Base-by-base conservation (phyloP, 2,113 vertebrate genomes). In the Chaetodon trifascialis region DNA sequence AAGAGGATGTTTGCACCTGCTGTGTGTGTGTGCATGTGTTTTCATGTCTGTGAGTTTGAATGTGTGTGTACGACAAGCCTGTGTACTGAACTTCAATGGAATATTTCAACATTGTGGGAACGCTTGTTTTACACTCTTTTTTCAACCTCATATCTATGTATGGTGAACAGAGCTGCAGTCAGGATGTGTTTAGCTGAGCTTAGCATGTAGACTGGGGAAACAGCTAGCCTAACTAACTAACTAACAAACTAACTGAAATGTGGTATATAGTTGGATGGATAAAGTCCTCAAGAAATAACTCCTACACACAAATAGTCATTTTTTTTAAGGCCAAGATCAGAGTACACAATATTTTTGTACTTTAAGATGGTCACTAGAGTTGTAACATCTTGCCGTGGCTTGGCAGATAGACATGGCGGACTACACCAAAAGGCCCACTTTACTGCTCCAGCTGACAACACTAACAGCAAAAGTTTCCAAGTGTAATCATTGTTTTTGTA, bases 1-100 rank as follows among this genome's bases (percentile, higher is more conserved):
- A 74, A 46, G 74, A 46, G 46, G 52, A 62, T 76, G 73, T 66
- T 77, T 62, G 19, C 10, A 73, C 42, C 59, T 71, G 56, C 54
- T 47, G 36, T 21, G 9, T 56, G 11, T 54, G 21, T 54, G 21
- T 25, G n/a, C 25, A n/a, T 25, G 52, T 25, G 2, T 16, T 64
- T 63, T 10, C 47, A 30, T 4, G 19, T 75, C 11, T 52, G n/a
- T 46, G 56, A 46, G 19, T 55, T 34, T 42, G 49, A 51, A 62
- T 40, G 54, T 46, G 47, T 65, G 7, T 16, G 2, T 23, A 40
- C 23, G 12, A 47, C 8, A 36, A 30, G n/a, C n/a, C 62, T 42
- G 36, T 11, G 11, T 66, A 19, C 2, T 72, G 21, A 62, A 63
- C 54, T 77, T 49, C 0, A 34, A 62, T 23, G 5, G 14, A 71